Conservation (phyloP, 1,140 invertebrate genomes). For the Drosophila sulfurigaster region DNA sequence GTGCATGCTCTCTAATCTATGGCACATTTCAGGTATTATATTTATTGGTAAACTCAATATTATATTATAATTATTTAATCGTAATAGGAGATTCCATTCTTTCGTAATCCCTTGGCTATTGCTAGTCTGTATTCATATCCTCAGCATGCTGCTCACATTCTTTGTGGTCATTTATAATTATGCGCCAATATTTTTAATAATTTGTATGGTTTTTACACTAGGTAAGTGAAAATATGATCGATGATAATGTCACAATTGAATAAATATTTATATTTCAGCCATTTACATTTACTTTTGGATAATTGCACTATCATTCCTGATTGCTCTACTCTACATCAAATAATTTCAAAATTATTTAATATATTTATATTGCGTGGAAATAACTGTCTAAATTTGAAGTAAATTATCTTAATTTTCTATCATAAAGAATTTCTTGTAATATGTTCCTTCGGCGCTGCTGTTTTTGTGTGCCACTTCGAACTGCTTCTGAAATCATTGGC, state of each 20-base stretch:
- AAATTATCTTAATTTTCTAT: neutral
- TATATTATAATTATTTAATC: neutral
- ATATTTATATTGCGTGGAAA: constrained; percentile 10
- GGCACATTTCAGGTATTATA: neutral
- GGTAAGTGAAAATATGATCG: constrained; percentile 6
- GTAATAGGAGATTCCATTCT: constrained; percentile 12
- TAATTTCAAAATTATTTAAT: neutral
- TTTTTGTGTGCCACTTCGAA: constrained; percentile 35
- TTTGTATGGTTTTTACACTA: neutral
- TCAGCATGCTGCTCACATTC: neutral
- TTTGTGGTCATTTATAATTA: neutral
- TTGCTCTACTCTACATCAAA: neutral
- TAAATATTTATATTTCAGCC: constrained; percentile 1
- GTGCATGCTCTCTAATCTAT: neutral
- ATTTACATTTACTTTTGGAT: constrained; percentile 27
- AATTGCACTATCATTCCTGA: constrained; percentile 11
- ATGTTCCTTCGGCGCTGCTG: constrained; percentile 47
- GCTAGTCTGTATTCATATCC: constrained; percentile 1
- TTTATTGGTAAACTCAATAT: neutral
- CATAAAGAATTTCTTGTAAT: neutral
- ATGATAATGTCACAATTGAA: neutral
- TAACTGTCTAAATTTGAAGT: constrained; percentile 36
- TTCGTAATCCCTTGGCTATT: constrained; percentile 35
- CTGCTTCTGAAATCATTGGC: constrained; percentile 45
- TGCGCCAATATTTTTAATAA: neutral